phyloP scores from a whole-genome alignment of 2,888 invertebrate species.

The Meloe dianella region DNA sequence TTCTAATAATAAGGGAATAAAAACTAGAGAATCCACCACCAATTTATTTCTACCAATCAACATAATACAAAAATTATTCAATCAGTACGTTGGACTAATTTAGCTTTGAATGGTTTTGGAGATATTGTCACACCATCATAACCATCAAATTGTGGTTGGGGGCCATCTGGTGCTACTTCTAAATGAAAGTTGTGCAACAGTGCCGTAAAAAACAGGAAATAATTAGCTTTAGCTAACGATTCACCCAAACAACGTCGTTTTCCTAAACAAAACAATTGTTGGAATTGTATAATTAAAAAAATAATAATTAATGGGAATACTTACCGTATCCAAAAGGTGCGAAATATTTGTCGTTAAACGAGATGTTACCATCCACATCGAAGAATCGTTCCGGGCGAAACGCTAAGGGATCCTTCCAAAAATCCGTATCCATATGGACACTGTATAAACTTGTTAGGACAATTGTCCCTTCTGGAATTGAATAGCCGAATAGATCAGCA shows the following conservation, averaged over 20 bases:
- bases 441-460: slow-evolving; percentile 68
- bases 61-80: slow-evolving; percentile 15
- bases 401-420: slow-evolving; percentile 67
- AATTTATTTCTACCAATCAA: background rate
- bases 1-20: background rate
- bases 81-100: slow-evolving; percentile 40
- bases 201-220: slow-evolving; percentile 66
- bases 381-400: slow-evolving; percentile 73
- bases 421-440: slow-evolving; percentile 65
- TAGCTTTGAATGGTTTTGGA: slow-evolving; percentile 53
- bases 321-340: slow-evolving; percentile 73
- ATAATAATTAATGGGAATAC: background rate
- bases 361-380: slow-evolving; percentile 60
- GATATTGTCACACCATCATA: slow-evolving; percentile 55
- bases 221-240: slow-evolving; percentile 66
- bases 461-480: slow-evolving; percentile 63
- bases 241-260: slow-evolving; percentile 71
- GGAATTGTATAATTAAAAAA: background rate
- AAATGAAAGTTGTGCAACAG: slow-evolving; percentile 64
- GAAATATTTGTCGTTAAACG: slow-evolving; percentile 62
- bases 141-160: slow-evolving; percentile 43
- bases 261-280: slow-evolving; percentile 54
- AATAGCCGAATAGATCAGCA: slow-evolving; percentile 58
- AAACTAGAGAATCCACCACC: background rate
- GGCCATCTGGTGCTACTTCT: slow-evolving; percentile 46